Base-by-base conservation (phyloP, 2,797 vertebrate genomes). In the Heteromormyrus szaboi region DNA sequence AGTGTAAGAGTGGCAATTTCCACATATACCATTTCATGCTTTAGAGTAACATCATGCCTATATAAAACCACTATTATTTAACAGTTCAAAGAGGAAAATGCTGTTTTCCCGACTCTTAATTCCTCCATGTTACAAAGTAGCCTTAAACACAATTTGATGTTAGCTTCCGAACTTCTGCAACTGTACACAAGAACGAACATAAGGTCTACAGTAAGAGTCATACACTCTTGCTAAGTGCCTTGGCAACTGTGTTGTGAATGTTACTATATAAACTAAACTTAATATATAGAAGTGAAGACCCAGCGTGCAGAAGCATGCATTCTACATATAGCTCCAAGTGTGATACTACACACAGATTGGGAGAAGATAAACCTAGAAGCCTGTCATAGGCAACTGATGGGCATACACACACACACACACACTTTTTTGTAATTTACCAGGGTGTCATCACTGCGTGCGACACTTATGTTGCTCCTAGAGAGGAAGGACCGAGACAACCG, bases 401-500 rank as follows among this genome's bases (percentile, higher is more conserved):
- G 19, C 54, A n/a, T 0, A 19, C 29, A 84, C 54, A 62, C 22
- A 11, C 7, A 44, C 29, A 85, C 9, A 54, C 12, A 51, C 37
- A n/a, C 0, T 22, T 50, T 81, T 50, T 84, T 25, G 2, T 83
- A 8, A 92, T 97, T 97, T 97, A 99, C 98, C 98, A 99, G 92
- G 25, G 98, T 99, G 93, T 99, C 98, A 88, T 99, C 98, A 37
- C 99, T 99, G 90, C 98, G 97, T 7, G 98, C 97, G 1, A 99
- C 97, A 25, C 98, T 99, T 89, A 99, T 98, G 94, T 98, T 99
- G 96, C 98, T 99, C 90, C 99, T 96, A 94, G 99, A 99, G 94
- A 99, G 95, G 95, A 99, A 99, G 44, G 99, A 99, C 93, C 98
- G 97, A 87, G 99, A 99, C 92, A 99, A 95, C 93, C 99, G 98